A percentile compares a stretch with the other conserved stretches of the same genome.
These are phyloP conservation scores for Aulostomus chinensis DNA, from an alignment of 2,797 vertebrate species.

Conservation along the genomic window DNA sequence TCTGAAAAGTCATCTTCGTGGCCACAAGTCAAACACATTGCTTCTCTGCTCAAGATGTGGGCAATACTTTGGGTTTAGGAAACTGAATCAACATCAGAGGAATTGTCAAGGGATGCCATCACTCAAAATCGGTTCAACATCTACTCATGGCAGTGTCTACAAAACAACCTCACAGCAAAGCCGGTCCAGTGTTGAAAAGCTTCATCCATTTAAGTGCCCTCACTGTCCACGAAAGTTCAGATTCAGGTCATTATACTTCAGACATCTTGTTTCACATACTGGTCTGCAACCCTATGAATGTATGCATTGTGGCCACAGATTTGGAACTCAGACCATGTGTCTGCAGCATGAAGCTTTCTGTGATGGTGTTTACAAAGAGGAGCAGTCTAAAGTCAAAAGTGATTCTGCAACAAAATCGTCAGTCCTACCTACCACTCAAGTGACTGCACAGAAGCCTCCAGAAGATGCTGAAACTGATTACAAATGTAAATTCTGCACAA, in stretches of 20 bases:
- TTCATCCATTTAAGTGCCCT: conserved; percentile 59
- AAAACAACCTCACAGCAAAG: conserved; percentile 3
- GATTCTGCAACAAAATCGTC: conserved; percentile 8
- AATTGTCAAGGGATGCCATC: conserved; percentile 34
- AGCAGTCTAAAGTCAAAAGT: conserved; percentile 18
- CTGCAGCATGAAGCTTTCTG: conserved; percentile 76
- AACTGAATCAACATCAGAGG: conserved; percentile 61
- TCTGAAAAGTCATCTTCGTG: conserved; percentile 32
- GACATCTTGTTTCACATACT: conserved; percentile 73
- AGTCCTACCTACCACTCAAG: conserved; percentile 12
- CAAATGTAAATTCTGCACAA: conserved; percentile 84
- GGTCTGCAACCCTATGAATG: conserved; percentile 66
- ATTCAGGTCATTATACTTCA: conserved; percentile 66
- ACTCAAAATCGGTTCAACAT: neutral
- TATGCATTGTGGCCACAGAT: conserved; percentile 73
- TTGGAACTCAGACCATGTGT: conserved; percentile 38
- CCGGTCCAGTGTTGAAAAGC: conserved; percentile 1
- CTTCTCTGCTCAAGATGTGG: conserved; percentile 68
- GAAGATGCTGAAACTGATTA: conserved; percentile 45
- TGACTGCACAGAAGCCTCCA: conserved; percentile 10
- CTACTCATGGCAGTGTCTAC: neutral
- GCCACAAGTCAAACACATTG: conserved; percentile 53
- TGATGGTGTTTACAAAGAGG: conserved; percentile 38
- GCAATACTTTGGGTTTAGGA: conserved; percentile 68
- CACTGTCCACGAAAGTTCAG: conserved; percentile 71